Conservation (phyloP, 1,140 invertebrate genomes). For the Pachyrhynchus sulphureomaculatus region DNA sequence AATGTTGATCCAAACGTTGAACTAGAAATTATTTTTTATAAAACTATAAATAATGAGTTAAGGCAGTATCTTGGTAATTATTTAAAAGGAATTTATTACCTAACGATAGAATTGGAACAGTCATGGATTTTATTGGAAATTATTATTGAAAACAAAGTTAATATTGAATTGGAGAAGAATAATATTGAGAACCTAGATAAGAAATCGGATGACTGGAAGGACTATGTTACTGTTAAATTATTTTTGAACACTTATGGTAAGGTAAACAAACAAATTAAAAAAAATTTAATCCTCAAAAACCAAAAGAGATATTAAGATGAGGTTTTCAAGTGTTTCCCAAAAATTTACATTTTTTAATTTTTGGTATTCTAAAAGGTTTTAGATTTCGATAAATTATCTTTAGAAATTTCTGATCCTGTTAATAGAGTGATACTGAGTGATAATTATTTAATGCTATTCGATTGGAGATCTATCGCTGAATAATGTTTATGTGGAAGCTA, state of each 20-base stretch:
- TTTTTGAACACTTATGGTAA: slow-evolving; percentile 60
- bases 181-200: slow-evolving; percentile 49
- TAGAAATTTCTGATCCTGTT: too few species aligned
- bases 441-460: too few species aligned
- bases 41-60: slow-evolving; percentile 55
- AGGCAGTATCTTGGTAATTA: slow-evolving; percentile 63
- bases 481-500: too few species aligned
- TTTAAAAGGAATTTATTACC: slow-evolving; percentile 53
- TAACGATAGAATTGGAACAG: slow-evolving; percentile 53
- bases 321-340: too few species aligned
- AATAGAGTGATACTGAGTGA: too few species aligned
- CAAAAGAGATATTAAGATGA: too few species aligned
- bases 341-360: too few species aligned
- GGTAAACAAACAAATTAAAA: too few species aligned
- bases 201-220: slow-evolving; percentile 55
- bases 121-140: slow-evolving; percentile 61
- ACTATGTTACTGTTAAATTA: slow-evolving; percentile 55
- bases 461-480: too few species aligned
- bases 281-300: too few species aligned
- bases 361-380: too few species aligned
- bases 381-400: too few species aligned
- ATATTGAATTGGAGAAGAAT: slow-evolving; percentile 22
- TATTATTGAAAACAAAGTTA: slow-evolving; percentile 52
- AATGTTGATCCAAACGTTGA: slow-evolving; percentile 58
- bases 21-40: slow-evolving; percentile 57